phyloP scores from a whole-genome alignment of 2,888 invertebrate genomes.

The Lymantria monacha region DNA sequence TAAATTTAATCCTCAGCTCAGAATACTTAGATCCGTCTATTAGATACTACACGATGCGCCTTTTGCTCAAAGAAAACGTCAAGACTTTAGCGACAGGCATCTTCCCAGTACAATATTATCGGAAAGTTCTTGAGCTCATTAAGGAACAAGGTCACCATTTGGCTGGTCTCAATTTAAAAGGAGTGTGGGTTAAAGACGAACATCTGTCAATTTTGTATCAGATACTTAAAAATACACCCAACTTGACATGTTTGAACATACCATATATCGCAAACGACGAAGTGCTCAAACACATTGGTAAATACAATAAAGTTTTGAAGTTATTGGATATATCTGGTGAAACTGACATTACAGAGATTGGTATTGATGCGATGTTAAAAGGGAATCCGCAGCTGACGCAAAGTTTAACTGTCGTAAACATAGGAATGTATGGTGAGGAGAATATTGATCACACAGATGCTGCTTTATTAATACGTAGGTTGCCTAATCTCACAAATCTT shows the following conservation, averaged over 20 bases:
- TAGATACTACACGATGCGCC: slow-evolving; percentile 84
- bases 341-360: slow-evolving; percentile 85
- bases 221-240: slow-evolving; percentile 81
- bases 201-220: slow-evolving; percentile 84
- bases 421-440: slow-evolving; percentile 87
- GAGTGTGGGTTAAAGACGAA: slow-evolving; percentile 88
- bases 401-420: slow-evolving; percentile 83
- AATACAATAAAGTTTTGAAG: slow-evolving; percentile 80
- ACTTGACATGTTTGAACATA: slow-evolving; percentile 84
- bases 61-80: slow-evolving; percentile 85
- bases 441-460: slow-evolving; percentile 85
- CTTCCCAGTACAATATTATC: slow-evolving; percentile 87
- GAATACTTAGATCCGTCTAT: slow-evolving; percentile 86
- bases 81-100: slow-evolving; percentile 85
- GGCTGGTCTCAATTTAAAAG: slow-evolving; percentile 85
- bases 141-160: slow-evolving; percentile 84
- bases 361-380: slow-evolving; percentile 81
- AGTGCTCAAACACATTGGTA: slow-evolving; percentile 83
- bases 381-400: slow-evolving; percentile 78
- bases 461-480: slow-evolving; percentile 83
- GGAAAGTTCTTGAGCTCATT: slow-evolving; percentile 85
- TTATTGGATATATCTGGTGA: slow-evolving; percentile 87
- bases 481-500: slow-evolving; percentile 84
- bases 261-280: slow-evolving; percentile 88
- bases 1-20: slow-evolving; percentile 84